A percentile compares a stretch with the other conserved stretches of the same genome.
Conservation (phyloP, 2,797 vertebrate species). For the Megaceryle alcyon region DNA sequence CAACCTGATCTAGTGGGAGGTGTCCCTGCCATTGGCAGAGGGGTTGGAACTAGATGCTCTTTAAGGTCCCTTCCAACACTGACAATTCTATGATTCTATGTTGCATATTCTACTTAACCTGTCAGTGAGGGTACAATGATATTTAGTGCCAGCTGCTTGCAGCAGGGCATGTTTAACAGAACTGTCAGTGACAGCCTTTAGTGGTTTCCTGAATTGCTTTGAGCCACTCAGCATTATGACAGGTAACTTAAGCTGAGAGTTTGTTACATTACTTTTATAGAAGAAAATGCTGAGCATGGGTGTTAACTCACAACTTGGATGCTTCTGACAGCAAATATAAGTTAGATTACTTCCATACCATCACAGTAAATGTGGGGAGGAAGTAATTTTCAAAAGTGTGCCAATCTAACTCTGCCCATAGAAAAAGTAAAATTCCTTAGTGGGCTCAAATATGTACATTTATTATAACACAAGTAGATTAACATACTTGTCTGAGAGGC, state of each 20-base stretch:
- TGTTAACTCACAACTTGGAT: not conserved
- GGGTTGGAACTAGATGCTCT: too few species aligned
- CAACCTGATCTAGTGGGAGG: too few species aligned
- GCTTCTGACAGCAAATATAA: not conserved
- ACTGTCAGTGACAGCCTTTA: not conserved
- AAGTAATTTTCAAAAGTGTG: not conserved
- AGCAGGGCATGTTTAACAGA: conserved; percentile 31
- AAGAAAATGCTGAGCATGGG: not conserved
- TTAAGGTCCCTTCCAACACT: too few species aligned
- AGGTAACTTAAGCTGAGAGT: not conserved
- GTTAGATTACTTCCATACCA: not conserved
- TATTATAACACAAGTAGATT: not conserved
- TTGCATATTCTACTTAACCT: conserved; percentile 59
- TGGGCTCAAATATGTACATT: not conserved
- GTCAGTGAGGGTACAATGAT: conserved; percentile 12
- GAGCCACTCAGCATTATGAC: not conserved
- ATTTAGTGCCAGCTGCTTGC: conserved; percentile 60
- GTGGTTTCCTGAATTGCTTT: not conserved
- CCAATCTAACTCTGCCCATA: not conserved
- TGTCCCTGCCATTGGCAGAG: too few species aligned
- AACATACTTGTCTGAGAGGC: not conserved
- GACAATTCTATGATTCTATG: not conserved
- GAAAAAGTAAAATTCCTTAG: not conserved
- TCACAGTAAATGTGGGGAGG: not conserved
- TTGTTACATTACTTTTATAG: conserved; percentile 36